Evolutionary conservation across 2,113 vertebrate species (phyloP).

Genomic region (Calidris pygmaea): DNA sequence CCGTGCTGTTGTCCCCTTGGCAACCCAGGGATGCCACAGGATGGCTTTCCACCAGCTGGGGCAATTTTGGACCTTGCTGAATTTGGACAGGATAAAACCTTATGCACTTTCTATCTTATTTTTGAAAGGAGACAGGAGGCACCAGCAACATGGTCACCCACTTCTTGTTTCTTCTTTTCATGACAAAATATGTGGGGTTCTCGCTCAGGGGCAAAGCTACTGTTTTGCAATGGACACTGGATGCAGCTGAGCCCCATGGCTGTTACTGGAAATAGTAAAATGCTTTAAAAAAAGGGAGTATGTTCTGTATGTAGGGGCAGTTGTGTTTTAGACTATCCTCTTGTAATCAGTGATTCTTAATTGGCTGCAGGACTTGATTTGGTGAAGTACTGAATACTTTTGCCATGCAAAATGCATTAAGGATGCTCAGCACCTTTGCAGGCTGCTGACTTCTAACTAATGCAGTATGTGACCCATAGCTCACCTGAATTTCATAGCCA

Average conservation of each 20-base stretch:
- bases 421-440: neutral
- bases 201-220: neutral
- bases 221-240: neutral
- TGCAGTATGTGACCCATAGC: accelerated
- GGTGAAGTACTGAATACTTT: neutral
- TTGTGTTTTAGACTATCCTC: neutral
- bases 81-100: neutral
- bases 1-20: neutral
- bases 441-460: neutral
- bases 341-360: neutral
- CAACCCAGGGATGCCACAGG: neutral
- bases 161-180: neutral
- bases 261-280: neutral
- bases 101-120: neutral
- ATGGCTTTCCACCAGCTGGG: neutral
- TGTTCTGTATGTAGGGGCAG: neutral
- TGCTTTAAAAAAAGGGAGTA: neutral
- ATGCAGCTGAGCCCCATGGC: neutral
- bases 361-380: neutral
- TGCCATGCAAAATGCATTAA: neutral
- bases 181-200: neutral
- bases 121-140: neutral
- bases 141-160: neutral
- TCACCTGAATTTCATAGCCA: neutral
- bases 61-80: neutral